Evolutionary conservation across 2,888 invertebrate genomes (phyloP).

Genomic region (Drosophila falleni): DNA sequence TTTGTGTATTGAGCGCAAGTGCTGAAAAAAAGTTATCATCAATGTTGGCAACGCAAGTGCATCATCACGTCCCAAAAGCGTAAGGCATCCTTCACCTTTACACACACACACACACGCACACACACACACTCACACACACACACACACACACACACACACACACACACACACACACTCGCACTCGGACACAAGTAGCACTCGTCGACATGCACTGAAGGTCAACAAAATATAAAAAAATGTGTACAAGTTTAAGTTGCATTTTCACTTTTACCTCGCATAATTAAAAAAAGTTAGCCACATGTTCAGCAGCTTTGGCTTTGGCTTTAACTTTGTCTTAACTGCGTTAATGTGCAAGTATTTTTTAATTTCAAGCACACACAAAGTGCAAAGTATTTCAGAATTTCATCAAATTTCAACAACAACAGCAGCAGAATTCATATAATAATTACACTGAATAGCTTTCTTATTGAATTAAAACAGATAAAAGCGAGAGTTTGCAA

Average conservation of each 20-base stretch:
- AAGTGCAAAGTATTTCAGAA: constrained; percentile 41
- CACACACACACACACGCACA: constrained; percentile 15
- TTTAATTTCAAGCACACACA: constrained; percentile 20
- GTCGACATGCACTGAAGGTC: constrained; percentile 41
- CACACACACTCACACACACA: constrained; percentile 24
- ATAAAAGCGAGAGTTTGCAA: no score
- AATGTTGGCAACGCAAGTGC: constrained; percentile 56
- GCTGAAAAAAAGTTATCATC: constrained; percentile 73
- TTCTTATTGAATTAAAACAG: constrained; percentile 1
- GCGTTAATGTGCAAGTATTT: constrained; percentile 23
- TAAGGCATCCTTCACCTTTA: constrained; percentile 25
- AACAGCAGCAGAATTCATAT: constrained; percentile 4
- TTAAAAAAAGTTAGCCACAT: constrained; percentile 64
- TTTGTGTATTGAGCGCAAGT: constrained; percentile 80
- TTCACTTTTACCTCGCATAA: constrained; percentile 60
- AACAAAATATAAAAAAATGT: constrained; percentile 18
- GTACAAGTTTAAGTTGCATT: constrained; percentile 53
- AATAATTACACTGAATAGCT: neutral
- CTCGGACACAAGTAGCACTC: constrained; percentile 44
- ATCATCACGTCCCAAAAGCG: constrained; percentile 60
- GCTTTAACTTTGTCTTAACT: constrained; percentile 41
- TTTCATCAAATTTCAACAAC: constrained; percentile 23
- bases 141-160: constrained; percentile 17
- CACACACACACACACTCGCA: constrained; percentile 3
- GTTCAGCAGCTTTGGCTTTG: constrained; percentile 25